phyloP scores from a whole-genome alignment of 2,113 vertebrate genomes.

The Cyprinodon variegatus region DNA sequence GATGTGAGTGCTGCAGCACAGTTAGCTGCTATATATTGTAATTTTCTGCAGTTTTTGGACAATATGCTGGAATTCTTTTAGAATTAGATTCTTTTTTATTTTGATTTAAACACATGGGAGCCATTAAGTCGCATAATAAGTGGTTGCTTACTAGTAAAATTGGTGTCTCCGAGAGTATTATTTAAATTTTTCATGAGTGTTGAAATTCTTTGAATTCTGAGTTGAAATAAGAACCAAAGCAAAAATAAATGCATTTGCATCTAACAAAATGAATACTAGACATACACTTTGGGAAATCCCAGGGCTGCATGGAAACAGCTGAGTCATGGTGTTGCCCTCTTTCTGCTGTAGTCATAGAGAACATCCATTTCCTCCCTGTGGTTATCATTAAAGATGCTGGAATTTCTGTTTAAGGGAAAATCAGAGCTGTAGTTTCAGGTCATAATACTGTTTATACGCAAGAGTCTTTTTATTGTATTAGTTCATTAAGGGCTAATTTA shows the following conservation, averaged over 20 bases:
- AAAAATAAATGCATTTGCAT: background rate
- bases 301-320: conserved; percentile 23
- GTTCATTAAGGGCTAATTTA: background rate
- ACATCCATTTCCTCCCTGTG: conserved; percentile 12
- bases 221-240: background rate
- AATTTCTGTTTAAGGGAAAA: conserved; percentile 29
- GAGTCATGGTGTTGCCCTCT: conserved; percentile 22
- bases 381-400: too few species aligned
- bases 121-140: background rate
- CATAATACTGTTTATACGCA: conserved; percentile 6
- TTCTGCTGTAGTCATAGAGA: background rate
- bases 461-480: conserved; percentile 17
- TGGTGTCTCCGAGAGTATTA: too few species aligned
- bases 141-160: background rate
- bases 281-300: background rate
- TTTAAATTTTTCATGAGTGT: background rate
- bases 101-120: background rate
- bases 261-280: background rate
- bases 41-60: too few species aligned
- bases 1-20: too few species aligned
- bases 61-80: too few species aligned
- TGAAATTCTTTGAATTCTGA: background rate
- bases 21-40: too few species aligned
- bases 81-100: background rate
- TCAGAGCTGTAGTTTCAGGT: conserved; percentile 9